Conservation (phyloP, 2,113 vertebrate genomes). For the Trogon surrucura region DNA sequence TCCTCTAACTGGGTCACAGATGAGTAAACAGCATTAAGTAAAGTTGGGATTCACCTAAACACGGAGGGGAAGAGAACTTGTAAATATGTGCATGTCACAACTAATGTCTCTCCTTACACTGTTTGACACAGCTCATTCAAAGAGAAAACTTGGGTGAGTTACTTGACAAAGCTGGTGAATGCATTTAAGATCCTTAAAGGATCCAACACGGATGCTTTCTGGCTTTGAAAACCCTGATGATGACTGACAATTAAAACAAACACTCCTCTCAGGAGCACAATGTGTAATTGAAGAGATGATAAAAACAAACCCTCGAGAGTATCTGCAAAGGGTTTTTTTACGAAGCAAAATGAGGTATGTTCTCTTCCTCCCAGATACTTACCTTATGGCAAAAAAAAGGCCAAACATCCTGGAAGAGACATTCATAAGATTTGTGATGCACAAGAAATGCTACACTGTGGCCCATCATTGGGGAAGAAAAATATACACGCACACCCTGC, state of each 20-base stretch:
- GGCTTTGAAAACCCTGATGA: neutral
- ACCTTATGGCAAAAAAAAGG: neutral
- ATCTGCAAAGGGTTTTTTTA: neutral
- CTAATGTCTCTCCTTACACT: neutral
- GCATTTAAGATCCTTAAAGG: neutral
- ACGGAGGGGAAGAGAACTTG: neutral
- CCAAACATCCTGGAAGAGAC: neutral
- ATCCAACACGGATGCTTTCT: neutral
- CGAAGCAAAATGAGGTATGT: neutral
- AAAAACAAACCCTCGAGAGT: constrained; percentile 5
- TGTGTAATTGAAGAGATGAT: neutral
- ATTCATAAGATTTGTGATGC: neutral
- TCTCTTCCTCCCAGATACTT: neutral
- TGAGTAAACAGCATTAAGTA: neutral
- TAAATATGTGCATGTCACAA: neutral
- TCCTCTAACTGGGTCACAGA: constrained; percentile 3
- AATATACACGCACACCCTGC: neutral
- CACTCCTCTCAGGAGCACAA: neutral
- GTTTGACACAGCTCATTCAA: neutral
- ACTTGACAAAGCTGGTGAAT: neutral
- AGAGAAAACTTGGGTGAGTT: neutral
- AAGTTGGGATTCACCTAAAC: neutral
- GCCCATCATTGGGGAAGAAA: neutral
- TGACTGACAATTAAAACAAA: constrained; percentile 10
- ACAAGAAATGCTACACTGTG: neutral